Base-by-base conservation (phyloP, 2,113 vertebrate genomes). In the Polypterus bichir region DNA sequence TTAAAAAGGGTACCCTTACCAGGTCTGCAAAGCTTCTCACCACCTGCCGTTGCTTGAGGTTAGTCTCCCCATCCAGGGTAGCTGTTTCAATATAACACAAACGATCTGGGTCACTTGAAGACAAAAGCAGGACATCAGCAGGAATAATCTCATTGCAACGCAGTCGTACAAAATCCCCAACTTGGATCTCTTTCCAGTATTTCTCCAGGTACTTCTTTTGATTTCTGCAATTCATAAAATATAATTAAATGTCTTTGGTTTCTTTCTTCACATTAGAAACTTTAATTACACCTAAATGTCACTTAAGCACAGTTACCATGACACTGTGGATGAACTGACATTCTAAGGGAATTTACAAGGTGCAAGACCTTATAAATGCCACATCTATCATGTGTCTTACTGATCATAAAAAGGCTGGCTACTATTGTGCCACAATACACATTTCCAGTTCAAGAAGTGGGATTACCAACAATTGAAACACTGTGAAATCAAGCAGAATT, bases 51-150 rank as follows among this genome's bases (percentile, higher is more conserved):
- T 91, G 91, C 68, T 97, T 99, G 49, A 98, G 85, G 78, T 97
- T 99, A 72, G 92, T 98, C 85, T 98, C 96, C 9, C 96, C 96
- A 9, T 99, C 96, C 83, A 99, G 82, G 46, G 92, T 98, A 77
- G 95, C 92, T 0, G 95, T 99, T 85, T 99, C 95, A 1, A 99
- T 95, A 76, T 98, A 93, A 74, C 93, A 97, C 60, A 97, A 83
- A 4, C 92, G 91, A 59, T 97, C 93, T 0, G 94, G 96, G 79
- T 97, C 93, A 6, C 94, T 97, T 72, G 93, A 91, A 68, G 89
- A 92, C 7, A 99, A 87, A 69, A 99, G 87, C 67, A 99, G 66
- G 46, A 98, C 86, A 57, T 99, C 96, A 0, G 96, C 93, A 0
- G 96, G 93, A 58, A 99, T 89, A 77, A 97, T 91, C 80, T 99